Evolutionary conservation across 1,140 invertebrate species (phyloP).

Genomic region (Drosophila nannoptera): DNA sequence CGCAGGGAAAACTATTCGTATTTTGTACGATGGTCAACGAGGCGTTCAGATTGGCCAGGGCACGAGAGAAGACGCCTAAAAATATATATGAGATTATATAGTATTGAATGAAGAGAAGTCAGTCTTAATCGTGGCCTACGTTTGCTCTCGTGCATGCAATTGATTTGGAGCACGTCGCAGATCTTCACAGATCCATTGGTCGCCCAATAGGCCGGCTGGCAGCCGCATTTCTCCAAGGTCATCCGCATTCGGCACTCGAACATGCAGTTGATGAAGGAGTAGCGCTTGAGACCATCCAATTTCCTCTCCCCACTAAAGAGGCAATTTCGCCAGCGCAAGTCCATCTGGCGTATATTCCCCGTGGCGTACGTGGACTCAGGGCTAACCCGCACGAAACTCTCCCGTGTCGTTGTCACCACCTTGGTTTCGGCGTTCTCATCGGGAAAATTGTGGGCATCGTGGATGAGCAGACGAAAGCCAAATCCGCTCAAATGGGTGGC

Average conservation of each 20-base stretch:
- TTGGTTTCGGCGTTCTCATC: conserved; percentile 81
- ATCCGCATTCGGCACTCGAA: conserved; percentile 80
- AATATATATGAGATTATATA: too few relatives aligned
- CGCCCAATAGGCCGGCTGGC: conserved; percentile 82
- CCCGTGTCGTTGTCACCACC: conserved; percentile 80
- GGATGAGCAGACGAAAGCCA: conserved; percentile 80
- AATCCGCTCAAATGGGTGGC: conserved; percentile 75
- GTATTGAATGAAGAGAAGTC: too few relatives aligned
- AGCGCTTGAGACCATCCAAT: conserved; percentile 78
- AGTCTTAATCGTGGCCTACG: conserved; percentile 36
- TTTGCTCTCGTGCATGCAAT: conserved; percentile 62
- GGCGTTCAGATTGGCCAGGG: conserved; percentile 60
- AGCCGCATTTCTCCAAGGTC: conserved; percentile 80
- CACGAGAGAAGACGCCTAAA: conserved; percentile 59
- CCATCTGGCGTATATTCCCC: conserved; percentile 79
- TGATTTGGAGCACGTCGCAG: conserved; percentile 51
- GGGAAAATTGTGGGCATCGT: conserved; percentile 82
- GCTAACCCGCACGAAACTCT: conserved; percentile 82
- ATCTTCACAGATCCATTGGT: conserved; percentile 76
- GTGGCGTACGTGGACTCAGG: conserved; percentile 82
- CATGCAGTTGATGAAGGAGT: conserved; percentile 84
- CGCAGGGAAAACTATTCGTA: conserved; percentile 69
- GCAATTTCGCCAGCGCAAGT: conserved; percentile 80
- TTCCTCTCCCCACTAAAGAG: conserved; percentile 81
- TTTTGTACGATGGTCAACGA: conserved; percentile 52